Conservation (phyloP, 1,140 invertebrate species). For the Dufourea novaeangliae region DNA sequence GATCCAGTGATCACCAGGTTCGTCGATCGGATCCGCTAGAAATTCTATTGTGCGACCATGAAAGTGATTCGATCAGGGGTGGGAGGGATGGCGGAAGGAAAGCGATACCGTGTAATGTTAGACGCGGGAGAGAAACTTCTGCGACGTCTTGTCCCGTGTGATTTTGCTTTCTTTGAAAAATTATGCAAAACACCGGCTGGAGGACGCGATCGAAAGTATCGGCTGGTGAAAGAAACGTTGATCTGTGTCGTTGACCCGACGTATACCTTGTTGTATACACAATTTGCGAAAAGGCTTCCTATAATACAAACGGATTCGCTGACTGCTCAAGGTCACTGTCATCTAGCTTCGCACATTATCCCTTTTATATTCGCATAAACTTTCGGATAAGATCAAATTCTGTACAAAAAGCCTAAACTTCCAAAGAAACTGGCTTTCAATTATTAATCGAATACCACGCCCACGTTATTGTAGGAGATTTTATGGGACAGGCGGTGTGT, state of each 20-base stretch:
- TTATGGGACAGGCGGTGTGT: too few species aligned
- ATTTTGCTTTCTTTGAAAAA: constrained; percentile 52
- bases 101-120: constrained; percentile 40
- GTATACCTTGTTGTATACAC: not conserved
- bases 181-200: constrained; percentile 31
- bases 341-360: too few species aligned
- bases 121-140: constrained; percentile 38
- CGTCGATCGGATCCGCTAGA: not conserved
- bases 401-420: too few species aligned
- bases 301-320: not conserved
- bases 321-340: not conserved
- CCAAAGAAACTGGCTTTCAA: too few species aligned
- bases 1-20: constrained; percentile 6
- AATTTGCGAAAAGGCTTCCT: not conserved
- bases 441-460: too few species aligned
- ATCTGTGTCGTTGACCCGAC: not conserved
- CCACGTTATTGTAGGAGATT: too few species aligned
- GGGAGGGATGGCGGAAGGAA: constrained; percentile 35
- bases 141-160: constrained; percentile 18
- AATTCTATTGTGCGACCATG: constrained; percentile 23
- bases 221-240: constrained; percentile 1
- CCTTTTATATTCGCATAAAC: too few species aligned
- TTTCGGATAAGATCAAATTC: too few species aligned
- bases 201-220: constrained; percentile 9
- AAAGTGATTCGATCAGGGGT: constrained; percentile 38